Conservation (phyloP, 2,797 vertebrate species). For the Aviceda cuculoides region DNA sequence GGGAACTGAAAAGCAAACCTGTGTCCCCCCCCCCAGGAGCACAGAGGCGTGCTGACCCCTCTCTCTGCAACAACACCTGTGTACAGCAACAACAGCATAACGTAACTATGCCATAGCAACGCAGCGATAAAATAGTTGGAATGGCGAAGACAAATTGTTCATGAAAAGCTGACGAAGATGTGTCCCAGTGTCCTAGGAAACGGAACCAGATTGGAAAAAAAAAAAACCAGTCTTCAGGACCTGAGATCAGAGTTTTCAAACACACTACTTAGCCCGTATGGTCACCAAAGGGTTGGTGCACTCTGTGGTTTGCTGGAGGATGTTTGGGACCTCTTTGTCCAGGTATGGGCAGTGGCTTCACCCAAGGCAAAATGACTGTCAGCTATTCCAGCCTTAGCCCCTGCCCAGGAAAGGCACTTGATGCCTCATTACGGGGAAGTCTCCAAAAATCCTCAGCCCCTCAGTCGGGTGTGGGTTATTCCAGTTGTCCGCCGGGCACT, state of each 20-base stretch:
- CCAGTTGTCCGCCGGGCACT: neutral
- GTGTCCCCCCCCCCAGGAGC: neutral
- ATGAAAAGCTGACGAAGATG: neutral
- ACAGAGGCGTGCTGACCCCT: neutral
- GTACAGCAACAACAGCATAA: neutral
- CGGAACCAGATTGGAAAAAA: neutral
- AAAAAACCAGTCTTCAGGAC: neutral
- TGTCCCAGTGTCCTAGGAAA: neutral
- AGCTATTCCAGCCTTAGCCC: neutral
- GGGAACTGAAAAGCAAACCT: neutral
- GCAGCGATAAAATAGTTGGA: neutral
- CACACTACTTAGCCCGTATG: neutral
- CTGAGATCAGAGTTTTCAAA: neutral
- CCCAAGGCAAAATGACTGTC: neutral
- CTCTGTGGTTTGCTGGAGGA: neutral
- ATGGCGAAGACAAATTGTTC: neutral
- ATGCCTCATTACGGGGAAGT: neutral
- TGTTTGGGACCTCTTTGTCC: neutral
- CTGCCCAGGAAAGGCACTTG: neutral
- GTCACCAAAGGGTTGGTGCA: neutral
- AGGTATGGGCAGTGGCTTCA: neutral
- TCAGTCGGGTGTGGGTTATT: neutral
- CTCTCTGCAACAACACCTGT: neutral
- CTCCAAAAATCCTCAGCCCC: neutral
- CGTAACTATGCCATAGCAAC: neutral